phyloP scores from a whole-genome alignment of 1,140 invertebrate genomes.

The Drosophila asahinai region DNA sequence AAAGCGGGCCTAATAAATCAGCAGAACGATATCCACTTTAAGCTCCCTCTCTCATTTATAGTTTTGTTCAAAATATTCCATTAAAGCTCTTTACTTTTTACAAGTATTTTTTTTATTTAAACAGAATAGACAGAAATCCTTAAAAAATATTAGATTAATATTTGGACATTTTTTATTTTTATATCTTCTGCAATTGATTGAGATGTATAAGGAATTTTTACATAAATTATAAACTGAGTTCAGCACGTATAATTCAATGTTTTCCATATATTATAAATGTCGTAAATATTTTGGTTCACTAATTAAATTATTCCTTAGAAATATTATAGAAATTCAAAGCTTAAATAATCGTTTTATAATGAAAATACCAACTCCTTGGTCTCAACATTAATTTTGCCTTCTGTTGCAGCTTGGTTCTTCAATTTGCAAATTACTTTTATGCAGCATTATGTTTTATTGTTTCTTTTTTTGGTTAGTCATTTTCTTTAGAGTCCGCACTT shows the following conservation, averaged over 20 bases:
- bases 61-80: neutral
- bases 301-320: too few relatives aligned
- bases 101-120: neutral
- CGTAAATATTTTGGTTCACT: too few relatives aligned
- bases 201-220: too few relatives aligned
- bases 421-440: constrained; percentile 27
- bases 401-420: neutral
- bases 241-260: too few relatives aligned
- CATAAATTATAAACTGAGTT: too few relatives aligned
- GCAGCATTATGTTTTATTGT: constrained; percentile 1
- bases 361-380: neutral
- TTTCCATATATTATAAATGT: too few relatives aligned
- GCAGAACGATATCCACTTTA: constrained; percentile 12
- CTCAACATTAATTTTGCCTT: neutral
- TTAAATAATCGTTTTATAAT: neutral
- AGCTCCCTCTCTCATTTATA: neutral
- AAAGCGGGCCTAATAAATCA: constrained; percentile 41
- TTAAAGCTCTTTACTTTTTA: neutral
- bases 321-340: neutral
- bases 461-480: neutral
- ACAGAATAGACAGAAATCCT: neutral
- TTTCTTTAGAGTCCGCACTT: constrained; percentile 11
- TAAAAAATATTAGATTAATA: neutral
- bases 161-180: too few relatives aligned
- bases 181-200: too few relatives aligned